Evolutionary conservation across 2,113 vertebrate species (phyloP), one percentile per base, ranked within the genome.

Genomic region (Salvelinus sp.): DNA sequence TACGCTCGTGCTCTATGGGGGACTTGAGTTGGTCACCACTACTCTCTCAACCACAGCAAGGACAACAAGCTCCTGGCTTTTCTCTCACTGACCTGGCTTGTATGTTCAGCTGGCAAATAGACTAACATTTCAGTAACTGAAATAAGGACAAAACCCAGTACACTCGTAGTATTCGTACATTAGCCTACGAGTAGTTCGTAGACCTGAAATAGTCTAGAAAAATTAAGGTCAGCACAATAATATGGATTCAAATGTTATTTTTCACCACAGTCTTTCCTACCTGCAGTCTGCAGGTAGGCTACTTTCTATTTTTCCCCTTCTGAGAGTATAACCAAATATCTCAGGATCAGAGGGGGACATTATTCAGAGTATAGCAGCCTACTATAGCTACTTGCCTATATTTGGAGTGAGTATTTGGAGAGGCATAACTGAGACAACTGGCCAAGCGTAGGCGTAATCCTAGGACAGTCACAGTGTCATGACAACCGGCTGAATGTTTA

Each of bases 41-140:
- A 50, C 54, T 25, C 22, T n/a, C 48, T 38, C 66, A 13, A 27
- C 18, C 30, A 18, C 30, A 25, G 74, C 22, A 68, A 14, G 16
- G 7, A 13, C 27, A 22, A 75, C 25, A 68, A 28, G 47, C 68
- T 69, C 2, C 57, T 62, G 63, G 28, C 30, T 62, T 30, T 50
- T 67, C 69, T 16, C 65, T 23, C 28, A 25, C 57, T 0, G 3
- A 60, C 60, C 62, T 75, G 77, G n/a, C 20, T 7, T 66, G 71
- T 81, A 73, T 69, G 76, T 69, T 82, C 80, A 65, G 33, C 44
- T 33, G 72, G 74, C 70, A 82, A 48, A 33, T 77, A 47, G 47
- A 74, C 13, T 80, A 71, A 74, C 79, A 76, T 76, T 60, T 65
- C 64, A 33, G 16, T 30, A 2, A 4, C 57, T 16, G 14, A 14